Percentiles rank a stretch among this genome's conserved stretches.
These are phyloP conservation scores for Tyrannus savana DNA, from an alignment of 2,113 vertebrate genomes.

Conservation along the genomic window DNA sequence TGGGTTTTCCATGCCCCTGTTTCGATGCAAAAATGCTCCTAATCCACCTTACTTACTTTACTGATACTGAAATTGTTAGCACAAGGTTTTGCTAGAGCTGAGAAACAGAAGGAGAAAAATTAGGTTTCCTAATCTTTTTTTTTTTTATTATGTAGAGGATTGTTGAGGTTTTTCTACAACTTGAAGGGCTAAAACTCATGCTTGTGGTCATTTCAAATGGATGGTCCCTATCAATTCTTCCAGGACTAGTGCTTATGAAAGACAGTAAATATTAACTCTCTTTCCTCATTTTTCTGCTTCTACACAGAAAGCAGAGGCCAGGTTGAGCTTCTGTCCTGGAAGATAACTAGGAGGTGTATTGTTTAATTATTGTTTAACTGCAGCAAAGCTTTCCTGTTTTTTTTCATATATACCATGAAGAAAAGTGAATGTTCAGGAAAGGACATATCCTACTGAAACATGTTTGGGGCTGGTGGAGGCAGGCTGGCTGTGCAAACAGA, in stretches of 20 bases:
- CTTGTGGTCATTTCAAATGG: not conserved
- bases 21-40: not conserved
- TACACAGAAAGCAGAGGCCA: not conserved
- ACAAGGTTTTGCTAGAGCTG: not conserved
- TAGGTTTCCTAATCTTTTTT: not conserved
- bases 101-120: not conserved
- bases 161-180: not conserved
- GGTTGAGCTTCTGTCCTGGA: not conserved
- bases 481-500: not conserved
- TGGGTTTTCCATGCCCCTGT: fast-evolving
- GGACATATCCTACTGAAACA: not conserved
- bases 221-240: not conserved
- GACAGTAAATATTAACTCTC: not conserved
- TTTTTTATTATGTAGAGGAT: not conserved
- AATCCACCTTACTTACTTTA: not conserved
- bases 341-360: not conserved
- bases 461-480: slow-evolving; percentile 1
- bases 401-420: not conserved
- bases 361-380: not conserved
- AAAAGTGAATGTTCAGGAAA: not conserved
- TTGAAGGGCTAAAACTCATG: not conserved
- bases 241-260: not conserved
- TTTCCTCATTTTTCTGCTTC: not conserved
- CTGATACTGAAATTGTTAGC: not conserved
- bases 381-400: not conserved